Evolutionary conservation across 2,113 vertebrate species (phyloP), one percentile per base, ranked within the genome.

Genomic region (Thunnus maccoyii): DNA sequence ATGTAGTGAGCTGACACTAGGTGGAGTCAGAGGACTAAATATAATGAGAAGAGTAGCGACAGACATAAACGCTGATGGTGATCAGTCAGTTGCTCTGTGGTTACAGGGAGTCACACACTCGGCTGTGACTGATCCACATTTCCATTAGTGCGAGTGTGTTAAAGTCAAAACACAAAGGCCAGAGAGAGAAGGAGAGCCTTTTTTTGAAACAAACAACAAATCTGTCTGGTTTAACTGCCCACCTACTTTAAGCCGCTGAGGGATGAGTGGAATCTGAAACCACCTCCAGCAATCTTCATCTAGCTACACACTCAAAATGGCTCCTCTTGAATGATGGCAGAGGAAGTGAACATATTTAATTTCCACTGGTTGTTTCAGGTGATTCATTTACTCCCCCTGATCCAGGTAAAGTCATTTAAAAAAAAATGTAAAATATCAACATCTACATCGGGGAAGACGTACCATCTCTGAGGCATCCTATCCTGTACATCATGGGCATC

Each of bases 401-500:
- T 48, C 0, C 4, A 13, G 2, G 11, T 80, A n/a, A 54, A 62
- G 14, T 58, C 25, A 46, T 5, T 30, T 3, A 30, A 30, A 50
- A 30, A 18, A 47, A 48, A 70, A 18, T 3, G 3, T 11, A 54
- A 25, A 48, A 22, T 9, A 41, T 65, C 4, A 36, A 47, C 8
- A 22, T 41, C 3, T 52, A 5, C 0, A 50, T 17, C 1, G 58
- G 14, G 5, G 18, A 50, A 17, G 46, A 84, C 90, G 0, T 87
- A 98, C 97, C 97, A 2, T 99, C 97, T 94, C 97, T 94, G 82
- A 99, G 96, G 92, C 97, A 99, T 88, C 97, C 97, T 90, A 99
- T 99, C 91, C 97, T 96, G 91, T 98, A 99, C 97, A 99, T 98
- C 92, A 99, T 97, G 25, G 97, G 97, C 97, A 98, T 99, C 94